Evolutionary conservation across 1,140 invertebrate species (phyloP).

Genomic region (Anastatus disparis): DNA sequence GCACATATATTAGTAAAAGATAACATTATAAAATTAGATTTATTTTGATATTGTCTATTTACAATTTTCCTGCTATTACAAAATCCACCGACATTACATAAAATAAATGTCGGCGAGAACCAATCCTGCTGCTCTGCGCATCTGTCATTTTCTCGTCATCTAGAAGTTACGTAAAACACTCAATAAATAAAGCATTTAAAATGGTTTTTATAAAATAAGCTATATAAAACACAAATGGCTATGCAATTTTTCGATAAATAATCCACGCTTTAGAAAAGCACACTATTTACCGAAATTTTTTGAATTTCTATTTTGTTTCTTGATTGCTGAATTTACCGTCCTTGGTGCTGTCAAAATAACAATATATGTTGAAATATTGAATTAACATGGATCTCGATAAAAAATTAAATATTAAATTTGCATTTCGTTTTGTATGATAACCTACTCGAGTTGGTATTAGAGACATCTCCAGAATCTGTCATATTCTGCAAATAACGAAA

Average conservation of each 20-base stretch:
- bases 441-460: constrained; percentile 35
- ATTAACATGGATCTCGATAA: constrained; percentile 14
- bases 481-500: constrained; percentile 75
- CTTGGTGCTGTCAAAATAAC: constrained; percentile 50
- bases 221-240: neutral
- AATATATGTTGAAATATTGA: neutral
- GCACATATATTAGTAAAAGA: no score
- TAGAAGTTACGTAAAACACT: no score
- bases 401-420: neutral
- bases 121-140: no score
- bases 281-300: constrained; percentile 57
- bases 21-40: no score
- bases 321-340: constrained; percentile 51
- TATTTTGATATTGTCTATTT: no score
- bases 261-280: neutral
- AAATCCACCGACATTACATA: no score
- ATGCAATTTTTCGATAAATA: neutral
- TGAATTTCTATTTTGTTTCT: constrained; percentile 62
- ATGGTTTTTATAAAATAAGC: neutral
- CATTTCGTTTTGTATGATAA: constrained; percentile 8
- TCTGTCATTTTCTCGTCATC: no score
- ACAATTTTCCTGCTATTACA: no score
- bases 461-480: constrained; percentile 64
- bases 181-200: neutral
- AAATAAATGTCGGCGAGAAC: no score